phyloP scores from a whole-genome alignment of 2,888 invertebrate species.

The Mesopsocus fuscifrons region DNA sequence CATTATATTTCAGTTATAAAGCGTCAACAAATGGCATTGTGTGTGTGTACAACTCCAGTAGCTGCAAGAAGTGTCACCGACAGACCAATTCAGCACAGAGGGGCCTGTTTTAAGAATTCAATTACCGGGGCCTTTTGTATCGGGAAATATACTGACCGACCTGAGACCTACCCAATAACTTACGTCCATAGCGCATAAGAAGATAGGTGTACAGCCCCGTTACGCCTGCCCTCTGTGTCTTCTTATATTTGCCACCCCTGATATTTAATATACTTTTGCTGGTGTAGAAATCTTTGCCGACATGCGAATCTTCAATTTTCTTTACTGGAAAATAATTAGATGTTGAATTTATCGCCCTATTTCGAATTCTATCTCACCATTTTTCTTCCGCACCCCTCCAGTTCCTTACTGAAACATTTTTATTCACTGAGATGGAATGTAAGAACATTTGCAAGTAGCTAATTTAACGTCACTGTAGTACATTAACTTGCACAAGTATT shows the following conservation, averaged over 20 bases:
- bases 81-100: too few species aligned
- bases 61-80: too few species aligned
- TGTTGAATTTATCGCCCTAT: constrained; percentile 5
- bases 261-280: constrained; percentile 10
- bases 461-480: too few species aligned
- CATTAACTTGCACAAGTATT: too few species aligned
- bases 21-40: too few species aligned
- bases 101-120: too few species aligned
- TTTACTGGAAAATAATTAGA: constrained; percentile 10
- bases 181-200: not conserved
- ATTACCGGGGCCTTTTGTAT: constrained; percentile 8
- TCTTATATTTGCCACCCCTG: not conserved
- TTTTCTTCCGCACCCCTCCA: constrained; percentile 1
- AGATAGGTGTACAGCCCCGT: not conserved
- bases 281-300: constrained; percentile 2
- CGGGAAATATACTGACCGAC: constrained; percentile 8
- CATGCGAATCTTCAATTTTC: constrained; percentile 11
- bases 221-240: not conserved
- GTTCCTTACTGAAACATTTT: constrained; percentile 3
- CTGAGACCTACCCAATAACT: constrained; percentile 5
- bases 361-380: constrained; percentile 5
- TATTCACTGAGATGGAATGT: not conserved
- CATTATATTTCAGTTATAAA: too few species aligned
- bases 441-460: too few species aligned
- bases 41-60: too few species aligned